Conservation (phyloP, 2,888 invertebrate species). For the Pseudeuparius sepicola region DNA sequence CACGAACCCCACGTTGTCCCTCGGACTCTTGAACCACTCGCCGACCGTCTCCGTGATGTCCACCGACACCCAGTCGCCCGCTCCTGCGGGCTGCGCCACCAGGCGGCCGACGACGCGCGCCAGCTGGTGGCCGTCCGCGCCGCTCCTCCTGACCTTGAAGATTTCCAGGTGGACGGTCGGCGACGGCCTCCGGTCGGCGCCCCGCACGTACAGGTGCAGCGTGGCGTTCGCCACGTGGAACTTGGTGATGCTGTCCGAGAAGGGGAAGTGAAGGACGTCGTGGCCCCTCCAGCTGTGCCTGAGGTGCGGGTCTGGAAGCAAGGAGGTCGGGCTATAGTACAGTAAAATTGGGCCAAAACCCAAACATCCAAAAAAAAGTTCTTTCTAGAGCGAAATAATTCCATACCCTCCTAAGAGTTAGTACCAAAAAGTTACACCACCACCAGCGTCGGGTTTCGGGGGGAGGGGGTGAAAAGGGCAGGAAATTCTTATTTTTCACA, state of each 20-base stretch:
- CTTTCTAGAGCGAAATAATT: no score
- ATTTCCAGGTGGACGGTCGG: conserved; percentile 35
- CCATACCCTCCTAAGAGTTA: no score
- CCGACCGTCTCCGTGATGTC: conserved; percentile 65
- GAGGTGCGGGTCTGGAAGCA: conserved; percentile 52
- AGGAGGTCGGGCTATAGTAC: no score
- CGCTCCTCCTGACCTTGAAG: conserved; percentile 30
- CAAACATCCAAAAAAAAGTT: no score
- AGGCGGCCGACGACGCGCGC: conserved; percentile 38
- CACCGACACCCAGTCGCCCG: conserved; percentile 59
- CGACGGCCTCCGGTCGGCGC: conserved; percentile 37
- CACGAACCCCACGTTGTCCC: conserved; percentile 66
- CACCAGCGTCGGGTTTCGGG: no score
- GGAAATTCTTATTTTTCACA: no score
- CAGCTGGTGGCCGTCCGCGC: background rate
- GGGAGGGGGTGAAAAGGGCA: no score
- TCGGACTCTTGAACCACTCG: conserved; percentile 66
- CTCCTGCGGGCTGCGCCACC: conserved; percentile 44
- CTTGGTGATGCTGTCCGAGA: conserved; percentile 58
- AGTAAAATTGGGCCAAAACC: no score
- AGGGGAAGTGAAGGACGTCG: conserved; percentile 61
- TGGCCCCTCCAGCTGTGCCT: conserved; percentile 58
- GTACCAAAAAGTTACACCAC: no score
- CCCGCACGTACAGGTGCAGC: conserved; percentile 57
- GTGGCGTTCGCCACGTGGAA: conserved; percentile 60